Evolutionary conservation across 2,113 vertebrate species (phyloP), one percentile per base, ranked within the genome.

Genomic region (Lophura nycthemera): DNA sequence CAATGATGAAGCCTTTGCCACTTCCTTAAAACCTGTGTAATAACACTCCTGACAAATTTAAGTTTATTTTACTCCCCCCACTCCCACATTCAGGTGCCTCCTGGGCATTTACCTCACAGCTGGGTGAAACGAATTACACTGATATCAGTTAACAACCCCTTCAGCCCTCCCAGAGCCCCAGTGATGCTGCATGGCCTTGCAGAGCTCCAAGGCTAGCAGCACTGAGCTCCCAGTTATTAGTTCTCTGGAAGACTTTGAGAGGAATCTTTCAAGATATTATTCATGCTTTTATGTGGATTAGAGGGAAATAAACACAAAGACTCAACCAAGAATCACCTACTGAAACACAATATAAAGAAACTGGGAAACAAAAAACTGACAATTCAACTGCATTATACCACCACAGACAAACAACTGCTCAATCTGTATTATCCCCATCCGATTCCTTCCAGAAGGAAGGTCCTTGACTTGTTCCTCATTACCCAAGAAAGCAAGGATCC

Each of bases 1-100:
- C 8, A 59, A 57, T 1, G 1, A 54, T 9, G 11, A 78, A 86
- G 76, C n/a, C n/a, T 47, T 21, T 0, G 1, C 40, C 2, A 1
- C 13, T 67, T 54, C 59, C 22, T 19, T 38, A 66, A 69, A 61
- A 20, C 1, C 1, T 54, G 24, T 83, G 29, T 20, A 19, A 79
- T 82, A 40, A 32, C 10, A 60, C 1, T 79, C 36, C 63, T 38
- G 17, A 60, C 18, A 89, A 85, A 45, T 0, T 0, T 21, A 22
- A 69, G n/a, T 24, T 45, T 17, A 42, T 48, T 79, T 45, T 32
- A 75, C 47, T 85, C 75, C 48, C 63, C 13, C 13, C 25, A 72
- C 45, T 21, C 40, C 10, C 78, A 71, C 13, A 4, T 29, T 79
- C 59, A 25, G 30, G 34, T 3, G 30, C 47, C 60, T 80, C n/a